Base-by-base conservation (phyloP, 2,797 vertebrate species). In the Jordanella pulchra region DNA sequence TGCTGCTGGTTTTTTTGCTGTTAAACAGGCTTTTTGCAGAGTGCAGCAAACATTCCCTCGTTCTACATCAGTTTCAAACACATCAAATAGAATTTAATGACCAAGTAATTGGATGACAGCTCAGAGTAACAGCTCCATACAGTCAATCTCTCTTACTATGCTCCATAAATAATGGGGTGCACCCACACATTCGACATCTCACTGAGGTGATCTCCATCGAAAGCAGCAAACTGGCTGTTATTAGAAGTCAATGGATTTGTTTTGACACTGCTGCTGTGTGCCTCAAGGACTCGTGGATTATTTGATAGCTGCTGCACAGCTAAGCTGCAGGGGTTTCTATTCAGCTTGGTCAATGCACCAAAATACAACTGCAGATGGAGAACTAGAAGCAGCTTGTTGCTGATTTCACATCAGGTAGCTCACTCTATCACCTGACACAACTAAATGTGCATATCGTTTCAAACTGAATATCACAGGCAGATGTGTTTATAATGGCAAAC, bases 231-330 rank as follows among this genome's bases (percentile, higher is more conserved):
- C 88, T 89, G 89, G 81, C 89, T 84, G 85, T 82, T 89, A 88
- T 90, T 88, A 81, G 78, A 86, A 80, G 87, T 91, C 89, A 87
- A 87, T 89, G 89, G 86, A 77, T 79, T 85, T 91, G 88, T 92
- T 92, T 92, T 91, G 91, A 92, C 89, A 90, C 86, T 80, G 74
- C 82, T 84, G 81, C 86, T 80, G 86, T 86, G 88, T 73, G 89
- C 82, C 87, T 91, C 84, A 86, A 91, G 87, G 86, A 90, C 87
- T 92, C 90, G 92, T 92, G 91, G 91, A 93, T 93, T 91, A 89
- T 81, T 88, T 84, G 86, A 89, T 89, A 79, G 86, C 82, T 82
- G 85, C 79, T 83, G 84, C 75, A 77, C 81, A 84, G 85, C 77
- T 72, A 77, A 89, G 88, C 82, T 88, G 76, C 82, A 82, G 55